Base-by-base conservation (phyloP, 2,888 invertebrate genomes). In the Sclerodermus sp. region DNA sequence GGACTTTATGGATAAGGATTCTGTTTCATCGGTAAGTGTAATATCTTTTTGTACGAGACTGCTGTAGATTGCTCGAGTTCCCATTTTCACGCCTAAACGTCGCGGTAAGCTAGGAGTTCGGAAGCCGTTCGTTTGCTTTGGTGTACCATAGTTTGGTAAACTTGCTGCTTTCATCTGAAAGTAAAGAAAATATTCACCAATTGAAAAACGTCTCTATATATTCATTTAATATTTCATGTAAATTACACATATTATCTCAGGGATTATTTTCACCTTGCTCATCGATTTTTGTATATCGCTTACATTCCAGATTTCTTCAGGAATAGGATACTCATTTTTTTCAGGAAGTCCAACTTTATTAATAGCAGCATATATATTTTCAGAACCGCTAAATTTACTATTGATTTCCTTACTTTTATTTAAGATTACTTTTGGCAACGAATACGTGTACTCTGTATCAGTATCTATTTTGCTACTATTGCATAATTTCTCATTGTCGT, bases 31-130 rank as follows among this genome's bases (percentile, higher is more conserved):
- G 70, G 70, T 64, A 69, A 74, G 58, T 38, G 58, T 64, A 64
- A 68, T 61, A 61, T 75, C 74, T 37, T 70, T 66, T 37, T 70
- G 71, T 10, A 59, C 55, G 3, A 68, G 53, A 18, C 70, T 68
- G 40, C 74, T 74, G 73, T 82, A 81, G 64, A 87, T 87, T 9
- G 87, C 87, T 66, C 87, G 82, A 8, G 87, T 87, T 9, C 88
- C 89, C 88, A 88, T 88, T 79, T 88, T 88, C 2, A 88, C 88
- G 2, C 88, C 87, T 62, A 84, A 81, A 54, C 87, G 80, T 62
- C 86, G 74, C 1, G 73, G 71, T 30, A 74, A 62, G 45, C 71
- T 74, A 1, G 75, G 76, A 0, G 73, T 73, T 4, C 74, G 69
- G 40, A 69, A 70, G 47, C 70, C 74, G 16, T 63, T 58, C 31